phyloP scores from a whole-genome alignment of 1,140 invertebrate species.

The Glossosoma conforme region DNA sequence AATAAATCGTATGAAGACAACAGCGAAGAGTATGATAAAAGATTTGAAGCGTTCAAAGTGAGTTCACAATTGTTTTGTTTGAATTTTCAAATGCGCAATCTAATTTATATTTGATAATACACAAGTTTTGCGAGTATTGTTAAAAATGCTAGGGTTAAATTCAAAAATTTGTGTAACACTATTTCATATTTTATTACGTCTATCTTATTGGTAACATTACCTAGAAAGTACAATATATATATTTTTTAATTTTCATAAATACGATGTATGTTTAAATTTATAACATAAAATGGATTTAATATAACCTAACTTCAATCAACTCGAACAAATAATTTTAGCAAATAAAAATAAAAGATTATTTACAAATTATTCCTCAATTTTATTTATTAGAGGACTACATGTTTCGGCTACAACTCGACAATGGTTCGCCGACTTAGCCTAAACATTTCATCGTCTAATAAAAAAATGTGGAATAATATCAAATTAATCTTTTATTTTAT shows the following conservation, averaged over 20 bases:
- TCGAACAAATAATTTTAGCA: no score
- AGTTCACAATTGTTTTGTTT: slow-evolving; percentile 28
- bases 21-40: slow-evolving; percentile 52
- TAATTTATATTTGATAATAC: slow-evolving; percentile 18
- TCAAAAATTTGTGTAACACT: slow-evolving; percentile 14
- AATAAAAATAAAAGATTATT: no score
- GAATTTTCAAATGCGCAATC: slow-evolving; percentile 9
- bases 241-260: neutral
- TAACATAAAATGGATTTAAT: no score
- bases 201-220: neutral
- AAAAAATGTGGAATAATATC: no score
- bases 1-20: slow-evolving; percentile 63
- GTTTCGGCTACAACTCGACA: no score
- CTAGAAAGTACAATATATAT: neutral
- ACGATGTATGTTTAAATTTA: no score
- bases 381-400: no score
- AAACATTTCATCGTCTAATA: no score
- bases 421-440: no score
- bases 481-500: no score
- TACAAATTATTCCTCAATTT: no score
- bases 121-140: slow-evolving; percentile 8
- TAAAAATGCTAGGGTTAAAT: slow-evolving; percentile 20
- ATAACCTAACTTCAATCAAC: no score
- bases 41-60: slow-evolving; percentile 64
- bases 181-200: neutral